Conservation (phyloP, 2,888 invertebrate species). For the Drosophila picticornis region DNA sequence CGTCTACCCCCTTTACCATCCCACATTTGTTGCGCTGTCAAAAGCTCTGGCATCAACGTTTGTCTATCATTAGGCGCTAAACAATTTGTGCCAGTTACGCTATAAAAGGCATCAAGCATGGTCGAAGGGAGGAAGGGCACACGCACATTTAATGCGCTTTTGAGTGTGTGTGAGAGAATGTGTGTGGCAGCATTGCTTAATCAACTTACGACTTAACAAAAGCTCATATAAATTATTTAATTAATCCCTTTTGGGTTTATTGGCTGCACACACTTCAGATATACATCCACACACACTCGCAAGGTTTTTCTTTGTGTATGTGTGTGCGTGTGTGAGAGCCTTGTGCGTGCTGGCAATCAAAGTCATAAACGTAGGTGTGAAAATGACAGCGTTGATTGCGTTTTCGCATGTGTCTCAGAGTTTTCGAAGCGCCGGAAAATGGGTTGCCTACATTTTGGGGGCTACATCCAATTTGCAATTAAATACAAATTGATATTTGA, state of each 20-base stretch:
- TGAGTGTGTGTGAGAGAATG: constrained; percentile 21
- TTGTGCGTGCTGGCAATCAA: constrained; percentile 74
- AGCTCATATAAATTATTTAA: constrained; percentile 78
- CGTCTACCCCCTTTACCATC: background rate
- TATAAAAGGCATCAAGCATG: constrained; percentile 44
- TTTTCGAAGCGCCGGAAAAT: constrained; percentile 42
- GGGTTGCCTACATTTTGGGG: constrained; percentile 56
- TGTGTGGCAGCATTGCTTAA: constrained; percentile 58
- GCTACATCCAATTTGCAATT: constrained; percentile 55
- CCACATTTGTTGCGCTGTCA: constrained; percentile 30
- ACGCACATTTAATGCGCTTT: constrained; percentile 71
- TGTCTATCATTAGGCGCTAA: constrained; percentile 65
- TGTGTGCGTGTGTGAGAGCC: constrained; percentile 17
- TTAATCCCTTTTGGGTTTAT: constrained; percentile 75
- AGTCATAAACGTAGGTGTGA: constrained; percentile 77
- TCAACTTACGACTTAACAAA: constrained; percentile 75
- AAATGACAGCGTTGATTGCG: constrained; percentile 68
- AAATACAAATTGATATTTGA: constrained; percentile 62
- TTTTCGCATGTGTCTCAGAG: constrained; percentile 61
- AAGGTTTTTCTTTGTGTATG: constrained; percentile 3
- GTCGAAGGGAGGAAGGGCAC: constrained; percentile 7
- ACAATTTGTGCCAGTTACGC: constrained; percentile 55
- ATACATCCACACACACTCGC: constrained; percentile 8
- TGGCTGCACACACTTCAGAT: constrained; percentile 50
- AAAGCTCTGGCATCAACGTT: constrained; percentile 56